phyloP scores from a whole-genome alignment of 2,113 vertebrate genomes.

The Aldabrachelys gigantea region DNA sequence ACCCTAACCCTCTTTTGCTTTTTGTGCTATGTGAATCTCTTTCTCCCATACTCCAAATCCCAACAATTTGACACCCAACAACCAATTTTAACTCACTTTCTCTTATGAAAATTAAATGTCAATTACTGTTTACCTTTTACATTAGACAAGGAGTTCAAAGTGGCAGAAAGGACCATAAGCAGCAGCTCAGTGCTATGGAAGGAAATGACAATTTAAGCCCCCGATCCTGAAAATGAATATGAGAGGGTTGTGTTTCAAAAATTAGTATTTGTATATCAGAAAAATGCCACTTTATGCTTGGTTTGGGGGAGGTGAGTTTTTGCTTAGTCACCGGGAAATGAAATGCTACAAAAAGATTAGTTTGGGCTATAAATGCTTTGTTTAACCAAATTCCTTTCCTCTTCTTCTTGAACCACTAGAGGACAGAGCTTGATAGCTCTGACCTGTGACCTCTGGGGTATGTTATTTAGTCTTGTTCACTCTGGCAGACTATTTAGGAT shows the following conservation, averaged over 20 bases:
- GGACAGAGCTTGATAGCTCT: too few species aligned
- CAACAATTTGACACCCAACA: not conserved
- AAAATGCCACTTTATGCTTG: not conserved
- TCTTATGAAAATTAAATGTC: not conserved
- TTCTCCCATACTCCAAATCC: not conserved
- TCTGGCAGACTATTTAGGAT: too few species aligned
- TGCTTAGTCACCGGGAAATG: not conserved
- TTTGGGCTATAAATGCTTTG: not conserved
- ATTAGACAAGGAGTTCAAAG: not conserved
- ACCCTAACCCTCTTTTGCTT: not conserved
- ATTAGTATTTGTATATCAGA: not conserved
- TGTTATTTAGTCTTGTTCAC: too few species aligned
- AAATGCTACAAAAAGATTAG: not conserved
- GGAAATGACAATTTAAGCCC: not conserved
- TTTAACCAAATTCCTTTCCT: not conserved
- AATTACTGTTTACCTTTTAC: not conserved
- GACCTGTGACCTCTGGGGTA: too few species aligned
- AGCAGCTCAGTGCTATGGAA: not conserved
- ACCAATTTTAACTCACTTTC: not conserved
- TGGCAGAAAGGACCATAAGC: not conserved
- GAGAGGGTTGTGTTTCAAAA: conserved; percentile 19
- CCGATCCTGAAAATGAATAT: not conserved
- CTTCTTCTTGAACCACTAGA: too few species aligned
- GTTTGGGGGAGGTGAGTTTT: not conserved
- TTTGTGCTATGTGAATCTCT: not conserved